Evolutionary conservation across 2,888 invertebrate species (phyloP), one percentile per base, ranked within the genome.

Genomic region (Cantharis nigra): DNA sequence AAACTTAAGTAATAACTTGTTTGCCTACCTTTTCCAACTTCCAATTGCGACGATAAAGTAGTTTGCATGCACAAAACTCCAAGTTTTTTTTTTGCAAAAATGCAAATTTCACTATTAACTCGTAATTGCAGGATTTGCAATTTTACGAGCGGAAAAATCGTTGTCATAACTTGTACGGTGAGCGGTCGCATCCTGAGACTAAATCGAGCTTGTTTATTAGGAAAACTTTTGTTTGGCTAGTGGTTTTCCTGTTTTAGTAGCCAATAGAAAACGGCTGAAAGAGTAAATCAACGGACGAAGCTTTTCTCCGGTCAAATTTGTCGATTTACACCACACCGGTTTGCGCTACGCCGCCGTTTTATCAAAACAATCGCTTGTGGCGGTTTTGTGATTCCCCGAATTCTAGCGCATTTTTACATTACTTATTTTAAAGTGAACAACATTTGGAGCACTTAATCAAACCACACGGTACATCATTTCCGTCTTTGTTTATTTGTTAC

Each of bases 1-100:
- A 67, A 78, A 79, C 74, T 79, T 79, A 76, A 74, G 76, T 79
- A 79, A 79, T 79, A 79, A 74, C 74, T 79, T 79, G 76, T 76
- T 73, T 71, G 73, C 75, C 75, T 75, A 73, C 72, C 67, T 69
- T 72, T 64, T 13, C 30, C 72, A 74, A 76, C 70, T 71, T 63
- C 70, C 74, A 71, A 73, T 20, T 69, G 30, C 69, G 10, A 62
- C 62, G 67, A 63, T 72, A 76, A 70, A 65, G 70, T 33, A 65
- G 64, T 69, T 73, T 67, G 63, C 63, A 65, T 67, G 33, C 49
- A 49, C n/a, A 49, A 65, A 65, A 13, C 7, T 13, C 0, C 10
- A 65, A 23, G 7, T 20, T 11, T 65, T 65, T 16, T 65, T 23
- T 65, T 4, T 20, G 23, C 9, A 18, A n/a, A 23, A 20, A 11